Base-by-base conservation (phyloP, 2,888 invertebrate species). In the Deilephila porcellus region DNA sequence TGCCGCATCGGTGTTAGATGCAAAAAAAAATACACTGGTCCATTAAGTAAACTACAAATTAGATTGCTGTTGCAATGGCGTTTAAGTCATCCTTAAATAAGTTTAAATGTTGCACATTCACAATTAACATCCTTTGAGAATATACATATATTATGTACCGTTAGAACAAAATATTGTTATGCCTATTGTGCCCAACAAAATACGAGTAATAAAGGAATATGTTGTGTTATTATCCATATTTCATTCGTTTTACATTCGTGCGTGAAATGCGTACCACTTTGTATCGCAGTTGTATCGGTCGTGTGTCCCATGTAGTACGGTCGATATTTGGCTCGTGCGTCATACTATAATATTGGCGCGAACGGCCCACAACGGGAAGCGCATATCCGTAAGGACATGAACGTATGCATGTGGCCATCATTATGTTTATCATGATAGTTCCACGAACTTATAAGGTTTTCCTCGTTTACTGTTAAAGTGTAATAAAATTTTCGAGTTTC, bases 351-450 rank as follows among this genome's bases (percentile, higher is more conserved):
- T 25, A 67, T 25, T 67, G 52, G 70, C 72, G 74, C 62, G 76
- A 56, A 73, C 73, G 53, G 59, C 19, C 64, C 14, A 71, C 75
- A 74, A 71, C 76, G 75, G 75, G 76, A 80, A 76, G 76, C 75
- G 76, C 75, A 78, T 76, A 77, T 76, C 77, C 77, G 77, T 25
- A 64, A 45, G 64, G 34, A 14, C 45, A 64, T 20, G 52, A 25
- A 52, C 6, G 25, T 14, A 25, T 52, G 45, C 25, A 67, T 67
- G 52, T 67, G 67, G 25, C 20, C 67, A 67, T 67, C 67, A 52
- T 25, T 25, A 25, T 52, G 45, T 64, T 67, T 67, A 67, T 25
- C 25, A 45, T 17, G 5, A 52, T n/a, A 45, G 45, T 67, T 67
- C 67, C 25, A 25, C 25, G 67, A 67, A 67, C 25, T 67, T 25